Percentiles rank a stretch among this genome's conserved stretches.
Conservation (phyloP, 2,113 vertebrate species). For the Scopus umbretta region DNA sequence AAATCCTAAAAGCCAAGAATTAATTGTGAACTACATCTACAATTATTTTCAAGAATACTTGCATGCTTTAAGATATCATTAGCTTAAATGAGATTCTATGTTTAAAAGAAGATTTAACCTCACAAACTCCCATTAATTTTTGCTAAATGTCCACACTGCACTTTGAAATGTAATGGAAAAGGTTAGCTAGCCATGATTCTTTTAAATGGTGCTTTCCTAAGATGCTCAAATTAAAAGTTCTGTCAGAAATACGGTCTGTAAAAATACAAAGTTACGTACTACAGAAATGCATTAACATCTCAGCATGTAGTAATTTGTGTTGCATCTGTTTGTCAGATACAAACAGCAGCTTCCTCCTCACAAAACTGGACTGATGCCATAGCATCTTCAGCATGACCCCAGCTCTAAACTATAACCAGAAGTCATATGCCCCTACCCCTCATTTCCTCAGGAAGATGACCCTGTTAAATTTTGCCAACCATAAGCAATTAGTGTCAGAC, state of each 20-base stretch:
- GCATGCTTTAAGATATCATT: conserved; percentile 33
- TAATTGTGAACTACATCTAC: neutral
- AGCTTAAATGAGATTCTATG: conserved; percentile 23
- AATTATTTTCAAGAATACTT: conserved; percentile 46
- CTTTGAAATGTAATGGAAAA: conserved; percentile 25
- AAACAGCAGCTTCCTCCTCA: neutral
- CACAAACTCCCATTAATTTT: neutral
- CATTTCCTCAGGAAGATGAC: neutral
- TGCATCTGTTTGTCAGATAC: neutral
- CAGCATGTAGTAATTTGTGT: neutral
- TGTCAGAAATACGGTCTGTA: neutral
- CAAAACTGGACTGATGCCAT: neutral
- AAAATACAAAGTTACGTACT: neutral
- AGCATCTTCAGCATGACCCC: neutral
- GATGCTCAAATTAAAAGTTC: conserved; percentile 1
- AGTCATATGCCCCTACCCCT: rapidly evolving
- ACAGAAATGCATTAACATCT: neutral
- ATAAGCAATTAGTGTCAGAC: neutral
- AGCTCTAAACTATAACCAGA: neutral
- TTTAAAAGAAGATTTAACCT: conserved; percentile 33
- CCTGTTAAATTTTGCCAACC: neutral
- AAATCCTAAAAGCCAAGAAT: conserved; percentile 34
- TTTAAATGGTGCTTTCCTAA: neutral
- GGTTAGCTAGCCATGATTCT: conserved; percentile 4
- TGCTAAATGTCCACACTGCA: neutral